Conservation (phyloP, 2,888 invertebrate species). For the Barypeithes pellucidus region DNA sequence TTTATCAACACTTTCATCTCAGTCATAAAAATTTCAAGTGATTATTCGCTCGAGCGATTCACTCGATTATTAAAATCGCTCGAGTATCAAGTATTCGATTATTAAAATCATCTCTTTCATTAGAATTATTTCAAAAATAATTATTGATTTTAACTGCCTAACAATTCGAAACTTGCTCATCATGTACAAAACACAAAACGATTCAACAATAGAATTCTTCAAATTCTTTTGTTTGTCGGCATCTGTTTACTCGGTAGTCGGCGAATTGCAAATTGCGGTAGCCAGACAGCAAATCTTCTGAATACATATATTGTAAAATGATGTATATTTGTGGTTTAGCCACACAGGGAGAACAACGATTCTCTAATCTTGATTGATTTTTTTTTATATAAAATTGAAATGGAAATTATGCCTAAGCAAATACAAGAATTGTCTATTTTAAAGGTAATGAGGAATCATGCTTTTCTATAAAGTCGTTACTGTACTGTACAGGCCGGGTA, state of each 20-base stretch:
- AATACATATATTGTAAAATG: neutral
- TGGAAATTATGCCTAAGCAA: no score
- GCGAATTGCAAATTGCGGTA: constrained; percentile 24
- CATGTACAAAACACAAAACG: neutral
- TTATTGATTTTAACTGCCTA: neutral
- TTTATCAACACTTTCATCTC: no score
- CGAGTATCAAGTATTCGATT: neutral
- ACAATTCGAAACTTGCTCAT: constrained; percentile 2
- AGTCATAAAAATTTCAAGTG: no score
- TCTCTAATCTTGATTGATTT: no score
- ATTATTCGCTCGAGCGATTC: no score
- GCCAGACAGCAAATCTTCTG: constrained; percentile 23
- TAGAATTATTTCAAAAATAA: neutral
- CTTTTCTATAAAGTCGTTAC: no score
- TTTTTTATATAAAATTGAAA: no score
- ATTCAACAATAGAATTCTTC: constrained; percentile 28
- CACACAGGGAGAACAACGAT: constrained; percentile 15
- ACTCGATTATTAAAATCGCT: no score
- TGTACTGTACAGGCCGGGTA: no score
- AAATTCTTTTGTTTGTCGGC: constrained; percentile 18
- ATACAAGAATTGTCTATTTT: no score
- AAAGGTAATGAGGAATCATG: no score
- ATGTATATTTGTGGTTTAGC: constrained; percentile 2
- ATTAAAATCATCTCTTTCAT: neutral
- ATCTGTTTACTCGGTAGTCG: constrained; percentile 14